Conservation (phyloP, 2,113 vertebrate species). For the Apteryx mantelli region DNA sequence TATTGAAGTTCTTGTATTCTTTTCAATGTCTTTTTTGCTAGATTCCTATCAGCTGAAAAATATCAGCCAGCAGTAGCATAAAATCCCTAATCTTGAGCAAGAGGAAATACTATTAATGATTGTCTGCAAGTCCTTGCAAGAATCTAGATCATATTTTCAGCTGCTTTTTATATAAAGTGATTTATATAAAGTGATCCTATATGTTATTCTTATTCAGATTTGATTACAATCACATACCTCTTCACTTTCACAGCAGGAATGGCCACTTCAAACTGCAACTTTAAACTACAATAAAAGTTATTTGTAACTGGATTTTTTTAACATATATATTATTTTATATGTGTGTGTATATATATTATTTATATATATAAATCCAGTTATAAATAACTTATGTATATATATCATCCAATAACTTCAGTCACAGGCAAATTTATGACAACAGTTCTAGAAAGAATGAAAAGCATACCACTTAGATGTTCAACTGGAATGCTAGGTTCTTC, state of each 20-base stretch:
- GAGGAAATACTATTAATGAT: not conserved
- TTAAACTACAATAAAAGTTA: not conserved
- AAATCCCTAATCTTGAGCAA: slow-evolving; percentile 13
- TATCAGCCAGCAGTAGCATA: slow-evolving; percentile 1
- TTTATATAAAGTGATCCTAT: not conserved
- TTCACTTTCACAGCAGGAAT: not conserved
- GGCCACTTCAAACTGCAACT: not conserved
- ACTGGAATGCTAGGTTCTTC: not conserved
- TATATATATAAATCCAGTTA: no score
- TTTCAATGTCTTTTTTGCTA: slow-evolving; percentile 20
- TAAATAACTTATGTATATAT: not conserved
- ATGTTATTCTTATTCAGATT: slow-evolving; percentile 38
- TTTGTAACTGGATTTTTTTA: not conserved
- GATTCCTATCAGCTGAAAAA: slow-evolving; percentile 36
- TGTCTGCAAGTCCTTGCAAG: not conserved
- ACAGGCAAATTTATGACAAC: not conserved
- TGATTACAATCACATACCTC: slow-evolving; percentile 9
- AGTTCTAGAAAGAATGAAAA: not conserved
- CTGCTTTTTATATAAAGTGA: not conserved
- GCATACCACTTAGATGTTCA: not conserved
- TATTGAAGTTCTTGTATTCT: not conserved
- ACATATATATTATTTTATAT: no score
- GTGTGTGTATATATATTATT: no score
- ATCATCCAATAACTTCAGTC: not conserved
- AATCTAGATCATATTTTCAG: not conserved